Evolutionary conservation across 2,797 vertebrate species (phyloP), one percentile per base, ranked within the genome.

Genomic region (Enteromius viviparus): DNA sequence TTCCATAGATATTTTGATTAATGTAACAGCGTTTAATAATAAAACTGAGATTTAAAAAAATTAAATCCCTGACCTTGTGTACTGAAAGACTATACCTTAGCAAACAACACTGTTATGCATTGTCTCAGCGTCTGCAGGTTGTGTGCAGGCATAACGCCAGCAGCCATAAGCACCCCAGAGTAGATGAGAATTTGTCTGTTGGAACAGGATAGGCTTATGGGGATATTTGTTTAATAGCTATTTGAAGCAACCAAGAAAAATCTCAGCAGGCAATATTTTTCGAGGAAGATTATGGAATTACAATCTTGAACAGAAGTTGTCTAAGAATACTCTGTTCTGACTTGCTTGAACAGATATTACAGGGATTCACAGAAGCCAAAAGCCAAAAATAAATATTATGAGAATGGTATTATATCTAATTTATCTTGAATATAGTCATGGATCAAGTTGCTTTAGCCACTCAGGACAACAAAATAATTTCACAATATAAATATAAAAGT

Each of bases 81-180:
- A 64, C 26, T 64, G 26, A 2, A 64, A 32, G 6, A 17, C 23
- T 64, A 3, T 17, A 62, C 23, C 58, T 29, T 29, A 17, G 26
- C 60, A 64, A 26, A 17, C 14, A 64, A 6, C 60, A 32, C 15
- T 32, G 15, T 34, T 34, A 64, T 17, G 29, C 12, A 32, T 17
- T 32, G 12, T 32, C 26, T 0, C 62, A 64, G 71, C 26, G 53
- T 74, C 19, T 74, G 45, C 69, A 72, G 45, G 45, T 51, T 21
- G 70, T 74, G 53, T 60, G 74, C 85, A 83, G 87, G 89, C 83
- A 88, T 85, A 78, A 83, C 85, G 85, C 53, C 74, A 76, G n/a
- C 34, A 76, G 72, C 1, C 72, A 9, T 58, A 26, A 26, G 51
- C n/a, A 60, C 51, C 7, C 34, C 74, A 42, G 53, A 26, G 34